Evolutionary conservation across 2,888 invertebrate species (phyloP).

Genomic region (Rutpela maculata): DNA sequence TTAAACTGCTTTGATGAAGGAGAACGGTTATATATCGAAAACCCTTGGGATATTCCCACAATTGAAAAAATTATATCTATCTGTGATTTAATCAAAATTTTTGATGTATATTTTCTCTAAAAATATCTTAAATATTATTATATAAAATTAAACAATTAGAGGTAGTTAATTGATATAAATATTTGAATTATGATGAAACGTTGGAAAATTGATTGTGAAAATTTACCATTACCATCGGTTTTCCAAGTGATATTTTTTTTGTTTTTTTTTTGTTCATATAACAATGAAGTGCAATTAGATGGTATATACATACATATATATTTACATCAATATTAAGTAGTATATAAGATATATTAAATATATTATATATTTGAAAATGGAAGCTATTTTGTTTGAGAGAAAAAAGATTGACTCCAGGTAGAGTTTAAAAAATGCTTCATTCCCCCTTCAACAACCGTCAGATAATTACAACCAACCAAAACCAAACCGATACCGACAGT

Average conservation of each 20-base stretch:
- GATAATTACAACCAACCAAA: conserved; percentile 74
- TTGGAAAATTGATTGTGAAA: conserved; percentile 60
- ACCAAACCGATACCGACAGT: conserved; percentile 79
- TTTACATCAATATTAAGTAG: conserved; percentile 77
- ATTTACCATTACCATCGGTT: conserved; percentile 57
- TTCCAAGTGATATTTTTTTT: conserved; percentile 63
- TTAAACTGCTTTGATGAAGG: conserved; percentile 73
- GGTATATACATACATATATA: conserved; percentile 77
- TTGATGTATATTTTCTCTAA: conserved; percentile 79
- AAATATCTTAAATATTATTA: conserved; percentile 76
- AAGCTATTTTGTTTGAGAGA: conserved; percentile 81
- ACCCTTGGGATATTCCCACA: conserved; percentile 68
- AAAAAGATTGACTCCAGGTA: conserved; percentile 79
- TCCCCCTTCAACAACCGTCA: conserved; percentile 74
- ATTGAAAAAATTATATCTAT: conserved; percentile 76
- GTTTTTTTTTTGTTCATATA: conserved; percentile 73
- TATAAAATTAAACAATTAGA: conserved; percentile 74
- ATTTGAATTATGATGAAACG: conserved; percentile 63
- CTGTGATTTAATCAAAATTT: conserved; percentile 79
- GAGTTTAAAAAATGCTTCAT: conserved; percentile 73
- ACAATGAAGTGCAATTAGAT: conserved; percentile 80
- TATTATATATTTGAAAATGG: conserved; percentile 76
- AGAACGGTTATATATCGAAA: conserved; percentile 66
- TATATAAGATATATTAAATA: conserved; percentile 75
- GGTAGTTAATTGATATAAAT: conserved; percentile 70